Evolutionary conservation across 2,888 invertebrate genomes (phyloP).

Genomic region (Ypsolopha scabrella): DNA sequence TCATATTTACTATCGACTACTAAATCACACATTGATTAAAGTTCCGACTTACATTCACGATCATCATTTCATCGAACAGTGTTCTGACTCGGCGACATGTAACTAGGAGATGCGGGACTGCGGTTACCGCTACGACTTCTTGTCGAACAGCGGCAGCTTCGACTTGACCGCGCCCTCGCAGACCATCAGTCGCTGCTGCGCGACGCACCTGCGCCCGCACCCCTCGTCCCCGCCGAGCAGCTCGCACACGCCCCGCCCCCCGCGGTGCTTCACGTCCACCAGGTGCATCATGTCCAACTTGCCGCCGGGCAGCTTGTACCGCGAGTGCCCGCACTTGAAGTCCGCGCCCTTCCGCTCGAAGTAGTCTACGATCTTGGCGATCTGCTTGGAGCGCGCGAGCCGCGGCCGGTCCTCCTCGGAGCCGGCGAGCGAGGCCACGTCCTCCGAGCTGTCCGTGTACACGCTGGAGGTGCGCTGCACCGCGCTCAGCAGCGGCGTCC

Average conservation of each 20-base stretch:
- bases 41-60: neutral
- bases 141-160: conserved; percentile 88
- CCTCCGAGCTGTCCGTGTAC: conserved; percentile 89
- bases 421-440: conserved; percentile 84
- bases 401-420: conserved; percentile 81
- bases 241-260: conserved; percentile 12
- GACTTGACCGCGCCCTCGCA: conserved; percentile 91
- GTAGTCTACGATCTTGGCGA: conserved; percentile 88
- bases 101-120: too few relatives aligned
- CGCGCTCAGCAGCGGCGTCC: conserved; percentile 25
- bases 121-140: conserved; percentile 37
- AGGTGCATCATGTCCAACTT: conserved; percentile 22
- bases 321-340: conserved; percentile 51
- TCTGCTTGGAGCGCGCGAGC: conserved; percentile 74
- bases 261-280: conserved; percentile 31
- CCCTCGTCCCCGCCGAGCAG: conserved; percentile 16
- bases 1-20: conserved; percentile 21
- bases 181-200: conserved; percentile 77
- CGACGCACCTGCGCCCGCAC: conserved; percentile 51
- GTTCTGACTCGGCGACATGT: too few relatives aligned
- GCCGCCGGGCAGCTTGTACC: conserved; percentile 21
- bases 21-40: conserved; percentile 10
- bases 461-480: conserved; percentile 81
- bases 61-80: neutral
- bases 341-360: conserved; percentile 83